Evolutionary conservation across 1,140 invertebrate species (phyloP), one percentile per base, ranked within the genome.

Genomic region (Megalonaias nervosa): DNA sequence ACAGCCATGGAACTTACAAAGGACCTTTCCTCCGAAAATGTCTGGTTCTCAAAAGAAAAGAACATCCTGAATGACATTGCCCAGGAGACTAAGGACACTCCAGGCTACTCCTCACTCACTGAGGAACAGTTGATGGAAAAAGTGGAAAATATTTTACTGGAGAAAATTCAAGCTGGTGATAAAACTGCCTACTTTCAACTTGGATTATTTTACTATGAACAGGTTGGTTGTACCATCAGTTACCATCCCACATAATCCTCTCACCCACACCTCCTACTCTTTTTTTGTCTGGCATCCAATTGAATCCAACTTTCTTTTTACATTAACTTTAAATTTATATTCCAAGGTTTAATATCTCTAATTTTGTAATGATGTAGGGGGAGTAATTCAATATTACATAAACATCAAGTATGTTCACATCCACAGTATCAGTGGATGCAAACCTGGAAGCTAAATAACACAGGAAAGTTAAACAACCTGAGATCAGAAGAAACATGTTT

Each of bases 181-280:
- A 84, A 85, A 57, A 70, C 77, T 55, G 88, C 87, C 67, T 84
- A 84, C 65, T 91, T 91, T 76, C 89, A 90, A 60, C 81, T 91
- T 2, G 90, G 86, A 64, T 81, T 90, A 38, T 85, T 90, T 64
- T 90, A 89, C 70, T 89, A 87, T 86, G 89, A 91, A 70, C 85
- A 89, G 84, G 90, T 90, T 72, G 66, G 56, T 23, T 57, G 6
- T 62, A 19, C 4, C 4, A 62, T 62, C 19, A n/a, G 13, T 67
- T 11, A 17, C 26, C 26, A 17, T n/a, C 17, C 66, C 17, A 21
- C 31, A 19, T 67, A 9, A 59, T 67, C 57, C n/a, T 23, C 16
- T 55, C 17, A 72, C 12, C 56, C n/a, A 15, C 48, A 23, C 19
- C 74, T 55, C 58, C 12, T 74, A 31, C 26, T 11, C 11, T 48